Base-by-base conservation (phyloP, 2,888 invertebrate genomes). In the Drosophila koepferae region DNA sequence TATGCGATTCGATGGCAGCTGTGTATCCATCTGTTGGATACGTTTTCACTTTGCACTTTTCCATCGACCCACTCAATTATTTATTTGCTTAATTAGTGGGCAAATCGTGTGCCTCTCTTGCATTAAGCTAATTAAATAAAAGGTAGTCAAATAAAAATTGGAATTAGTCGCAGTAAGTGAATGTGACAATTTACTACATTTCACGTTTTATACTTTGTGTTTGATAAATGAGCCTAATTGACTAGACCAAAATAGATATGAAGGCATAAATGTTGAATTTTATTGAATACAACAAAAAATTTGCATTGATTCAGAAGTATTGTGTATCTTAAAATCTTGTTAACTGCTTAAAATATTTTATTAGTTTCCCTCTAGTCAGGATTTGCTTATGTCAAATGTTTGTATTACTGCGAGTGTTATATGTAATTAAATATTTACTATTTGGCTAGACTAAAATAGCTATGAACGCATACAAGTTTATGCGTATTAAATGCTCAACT, bases 51-150 rank as follows among this genome's bases (percentile, higher is more conserved):
- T 85, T 82, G 69, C 73, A 71, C 72, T 40, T 20, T 65, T 62
- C 36, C 71, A 62, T 61, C 63, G 66, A 74, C 63, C 77, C 56
- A 31, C 68, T 86, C 16, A 85, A 90, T 82, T 82, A 90, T 86
- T 88, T 64, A 86, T 74, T 61, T 51, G 64, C 63, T 49, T 85
- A 82, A 85, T 88, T 85, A 69, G 75, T 73, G 64, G 38, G 60
- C 44, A 53, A 70, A 70, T 72, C 65, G 68, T 36, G 46, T n/a
- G 38, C 18, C 56, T 72, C 64, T 73, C 44, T 54, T 41, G 63
- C 78, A 89, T 85, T 68, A 69, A 87, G 86, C 85, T 85, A 90
- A 86, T 90, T 86, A 88, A 74, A 80, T 70, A 82, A 80, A 90
- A 60, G 66, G 53, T 70, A 48, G 43, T 46, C 18, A 44, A 44